A percentile compares a stretch with the other conserved stretches of the same genome.
Evolutionary conservation across 2,113 vertebrate species (phyloP).

Genomic region (Pelvicachromis taeniatus): DNA sequence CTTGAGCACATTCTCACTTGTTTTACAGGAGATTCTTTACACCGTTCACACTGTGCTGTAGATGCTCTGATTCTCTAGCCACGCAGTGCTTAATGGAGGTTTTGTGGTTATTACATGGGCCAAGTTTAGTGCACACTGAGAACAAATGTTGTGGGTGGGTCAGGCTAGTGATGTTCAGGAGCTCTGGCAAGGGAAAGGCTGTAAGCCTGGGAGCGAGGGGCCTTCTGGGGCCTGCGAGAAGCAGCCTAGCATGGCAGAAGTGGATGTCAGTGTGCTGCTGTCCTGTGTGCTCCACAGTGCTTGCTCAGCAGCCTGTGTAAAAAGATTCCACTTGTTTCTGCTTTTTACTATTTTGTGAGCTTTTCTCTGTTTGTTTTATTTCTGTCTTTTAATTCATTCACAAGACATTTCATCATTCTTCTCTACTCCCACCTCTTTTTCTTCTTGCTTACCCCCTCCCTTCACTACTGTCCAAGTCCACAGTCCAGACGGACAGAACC

Average conservation of each 20-base stretch:
- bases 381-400: constrained; percentile 37
- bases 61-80: constrained; percentile 39
- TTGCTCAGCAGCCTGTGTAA: constrained; percentile 69
- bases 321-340: constrained; percentile 22
- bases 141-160: constrained; percentile 60
- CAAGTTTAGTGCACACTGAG: constrained; percentile 50
- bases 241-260: constrained; percentile 62
- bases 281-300: constrained; percentile 53
- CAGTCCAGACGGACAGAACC: constrained; percentile 67
- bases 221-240: constrained; percentile 51
- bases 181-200: constrained; percentile 27
- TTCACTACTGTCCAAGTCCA: constrained; percentile 37
- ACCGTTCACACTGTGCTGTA: constrained; percentile 1
- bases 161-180: constrained; percentile 47
- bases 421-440: constrained; percentile 11
- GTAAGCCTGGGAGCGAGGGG: constrained; percentile 13
- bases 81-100: constrained; percentile 52
- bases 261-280: constrained; percentile 64
- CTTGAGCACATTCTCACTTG: constrained; percentile 11
- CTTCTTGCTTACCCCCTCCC: neutral
- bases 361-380: constrained; percentile 10
- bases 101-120: constrained; percentile 59
- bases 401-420: constrained; percentile 10
- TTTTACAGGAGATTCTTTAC: constrained; percentile 33
- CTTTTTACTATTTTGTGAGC: constrained; percentile 12